Conservation (phyloP, 2,113 vertebrate genomes). For the Chlamydotis undulata region DNA sequence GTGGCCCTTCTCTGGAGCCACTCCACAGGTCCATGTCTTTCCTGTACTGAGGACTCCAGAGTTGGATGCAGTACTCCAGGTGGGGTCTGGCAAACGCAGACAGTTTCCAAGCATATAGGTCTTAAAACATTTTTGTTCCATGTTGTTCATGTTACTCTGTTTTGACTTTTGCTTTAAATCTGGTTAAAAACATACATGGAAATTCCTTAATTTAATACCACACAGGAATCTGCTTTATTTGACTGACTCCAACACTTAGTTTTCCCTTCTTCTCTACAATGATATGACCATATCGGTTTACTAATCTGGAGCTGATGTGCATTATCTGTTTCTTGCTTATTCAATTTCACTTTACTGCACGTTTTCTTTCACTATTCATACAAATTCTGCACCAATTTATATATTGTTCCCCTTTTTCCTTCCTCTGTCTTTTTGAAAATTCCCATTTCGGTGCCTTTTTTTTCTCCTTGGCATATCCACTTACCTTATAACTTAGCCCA, state of each 20-base stretch:
- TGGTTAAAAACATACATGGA: neutral
- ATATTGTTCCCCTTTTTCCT: neutral
- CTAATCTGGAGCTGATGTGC: neutral
- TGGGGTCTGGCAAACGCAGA: neutral
- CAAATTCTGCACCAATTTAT: neutral
- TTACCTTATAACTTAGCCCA: neutral
- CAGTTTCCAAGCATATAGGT: neutral
- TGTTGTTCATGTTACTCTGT: neutral
- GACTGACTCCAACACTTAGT: neutral
- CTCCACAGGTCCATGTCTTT: neutral
- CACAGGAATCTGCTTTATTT: neutral
- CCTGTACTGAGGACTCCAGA: neutral
- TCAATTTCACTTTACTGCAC: neutral
- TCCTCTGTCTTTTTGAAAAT: neutral
- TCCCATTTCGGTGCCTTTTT: neutral
- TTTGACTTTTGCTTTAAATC: neutral
- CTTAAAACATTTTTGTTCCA: neutral
- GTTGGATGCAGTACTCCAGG: neutral
- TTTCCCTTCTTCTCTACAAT: neutral
- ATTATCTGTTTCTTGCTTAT: neutral
- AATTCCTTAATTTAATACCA: neutral
- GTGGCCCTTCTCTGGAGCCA: neutral
- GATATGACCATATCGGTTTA: neutral
- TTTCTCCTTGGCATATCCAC: neutral
- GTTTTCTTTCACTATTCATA: neutral